Percentiles rank a stretch among this genome's conserved stretches.
Evolutionary conservation across 2,888 invertebrate species (phyloP).

Genomic region (Autographa gamma): DNA sequence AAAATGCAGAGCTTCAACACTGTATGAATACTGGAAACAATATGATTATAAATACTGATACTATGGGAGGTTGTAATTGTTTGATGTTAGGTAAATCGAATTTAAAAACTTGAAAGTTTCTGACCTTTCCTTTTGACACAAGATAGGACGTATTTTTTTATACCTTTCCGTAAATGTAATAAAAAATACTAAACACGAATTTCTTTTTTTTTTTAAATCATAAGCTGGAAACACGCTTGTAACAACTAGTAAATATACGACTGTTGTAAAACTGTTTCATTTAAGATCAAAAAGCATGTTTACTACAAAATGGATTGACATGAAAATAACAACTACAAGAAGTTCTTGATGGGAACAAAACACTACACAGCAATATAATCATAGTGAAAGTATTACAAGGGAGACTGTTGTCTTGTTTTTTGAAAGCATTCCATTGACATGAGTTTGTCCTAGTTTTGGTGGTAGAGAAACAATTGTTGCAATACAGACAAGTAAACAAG

Average conservation of each 20-base stretch:
- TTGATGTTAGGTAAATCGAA: no score
- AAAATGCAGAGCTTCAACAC: constrained; percentile 36
- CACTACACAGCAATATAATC: background rate
- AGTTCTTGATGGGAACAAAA: constrained; percentile 1
- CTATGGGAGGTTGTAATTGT: no score
- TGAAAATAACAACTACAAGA: background rate
- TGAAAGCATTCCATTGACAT: constrained; percentile 9
- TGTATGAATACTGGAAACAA: constrained; percentile 14
- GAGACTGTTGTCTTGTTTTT: constrained; percentile 16
- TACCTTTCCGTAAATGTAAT: no score
- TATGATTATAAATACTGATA: no score
- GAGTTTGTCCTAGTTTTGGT: constrained; percentile 16
- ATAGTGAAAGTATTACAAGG: background rate
- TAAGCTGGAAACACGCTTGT: no score
- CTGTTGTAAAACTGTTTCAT: no score
- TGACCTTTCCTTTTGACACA: no score
- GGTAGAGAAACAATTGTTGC: constrained; percentile 21
- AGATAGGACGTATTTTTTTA: no score
- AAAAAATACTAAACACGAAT: no score
- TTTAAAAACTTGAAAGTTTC: no score
- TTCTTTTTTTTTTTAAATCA: no score
- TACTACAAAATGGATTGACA: background rate
- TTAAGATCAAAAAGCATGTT: background rate
- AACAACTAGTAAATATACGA: no score
- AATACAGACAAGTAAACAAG: constrained; percentile 22